phyloP scores from a whole-genome alignment of 1,140 invertebrate species.

The Scaptomyza pallida region DNA sequence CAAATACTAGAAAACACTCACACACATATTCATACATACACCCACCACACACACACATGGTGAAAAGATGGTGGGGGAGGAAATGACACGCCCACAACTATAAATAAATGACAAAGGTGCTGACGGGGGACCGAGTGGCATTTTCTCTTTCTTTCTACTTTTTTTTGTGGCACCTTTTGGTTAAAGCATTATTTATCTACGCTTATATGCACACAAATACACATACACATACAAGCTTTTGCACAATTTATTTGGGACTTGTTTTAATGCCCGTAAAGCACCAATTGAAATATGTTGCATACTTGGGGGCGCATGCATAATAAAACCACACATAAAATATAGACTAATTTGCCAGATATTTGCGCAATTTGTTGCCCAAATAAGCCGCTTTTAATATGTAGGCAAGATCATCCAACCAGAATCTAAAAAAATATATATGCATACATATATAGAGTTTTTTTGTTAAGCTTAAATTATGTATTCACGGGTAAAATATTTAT shows the following conservation, averaged over 20 bases:
- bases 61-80: not conserved
- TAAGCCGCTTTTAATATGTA: conserved; percentile 30
- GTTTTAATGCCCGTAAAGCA: conserved; percentile 35
- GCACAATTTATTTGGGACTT: conserved; percentile 54
- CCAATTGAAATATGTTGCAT: conserved; percentile 53
- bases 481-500: conserved; percentile 63
- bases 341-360: conserved; percentile 66
- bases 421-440: conserved; percentile 12
- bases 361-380: conserved; percentile 29
- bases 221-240: not conserved
- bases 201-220: not conserved
- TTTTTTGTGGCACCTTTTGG: conserved; percentile 35
- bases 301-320: conserved; percentile 44
- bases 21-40: conserved; percentile 15
- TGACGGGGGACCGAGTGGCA: conserved; percentile 27
- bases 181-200: conserved; percentile 10
- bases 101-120: conserved; percentile 70
- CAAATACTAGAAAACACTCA: conserved; percentile 1
- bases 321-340: conserved; percentile 48
- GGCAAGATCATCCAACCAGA: conserved; percentile 4
- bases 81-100: conserved; percentile 56
- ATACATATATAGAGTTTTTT: conserved; percentile 7
- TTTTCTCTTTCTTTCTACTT: conserved; percentile 2
- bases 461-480: conserved; percentile 52
- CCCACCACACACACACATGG: conserved; percentile 5